Evolutionary conservation across 2,888 invertebrate genomes (phyloP).

Genomic region (Drosophila differens): DNA sequence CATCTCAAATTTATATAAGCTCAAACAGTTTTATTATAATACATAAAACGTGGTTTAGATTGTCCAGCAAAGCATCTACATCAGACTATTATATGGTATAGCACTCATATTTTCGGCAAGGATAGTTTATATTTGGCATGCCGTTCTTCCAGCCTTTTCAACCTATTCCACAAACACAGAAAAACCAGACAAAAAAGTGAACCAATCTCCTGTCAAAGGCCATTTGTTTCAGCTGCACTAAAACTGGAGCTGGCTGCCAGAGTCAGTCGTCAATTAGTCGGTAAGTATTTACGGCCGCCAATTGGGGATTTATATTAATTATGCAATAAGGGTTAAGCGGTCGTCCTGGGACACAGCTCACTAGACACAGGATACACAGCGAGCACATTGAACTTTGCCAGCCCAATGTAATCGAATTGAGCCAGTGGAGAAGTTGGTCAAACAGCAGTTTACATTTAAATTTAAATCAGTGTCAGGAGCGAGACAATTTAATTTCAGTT

Average conservation of each 20-base stretch:
- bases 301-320: conserved; percentile 51
- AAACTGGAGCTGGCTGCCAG: conserved; percentile 2
- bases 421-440: conserved; percentile 33
- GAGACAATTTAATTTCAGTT: conserved; percentile 20
- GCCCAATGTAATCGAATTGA: conserved; percentile 3
- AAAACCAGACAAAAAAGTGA: conserved; percentile 13
- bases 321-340: conserved; percentile 60
- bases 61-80: background rate
- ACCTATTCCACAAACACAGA: conserved; percentile 1
- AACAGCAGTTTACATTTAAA: conserved; percentile 16
- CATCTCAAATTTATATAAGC: background rate
- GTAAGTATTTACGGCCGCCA: conserved; percentile 1
- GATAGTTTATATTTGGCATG: background rate
- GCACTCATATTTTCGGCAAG: too few species aligned
- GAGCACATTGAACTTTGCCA: conserved; percentile 69
- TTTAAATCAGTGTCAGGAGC: background rate
- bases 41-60: background rate
- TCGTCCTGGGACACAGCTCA: conserved; percentile 45
- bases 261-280: conserved; percentile 1
- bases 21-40: background rate
- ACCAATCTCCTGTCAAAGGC: conserved; percentile 24
- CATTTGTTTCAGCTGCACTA: conserved; percentile 9
- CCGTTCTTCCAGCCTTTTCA: background rate
- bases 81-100: background rate
- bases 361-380: conserved; percentile 10